Base-by-base conservation (phyloP, 2,888 invertebrate species). In the Lochmaea capreae region DNA sequence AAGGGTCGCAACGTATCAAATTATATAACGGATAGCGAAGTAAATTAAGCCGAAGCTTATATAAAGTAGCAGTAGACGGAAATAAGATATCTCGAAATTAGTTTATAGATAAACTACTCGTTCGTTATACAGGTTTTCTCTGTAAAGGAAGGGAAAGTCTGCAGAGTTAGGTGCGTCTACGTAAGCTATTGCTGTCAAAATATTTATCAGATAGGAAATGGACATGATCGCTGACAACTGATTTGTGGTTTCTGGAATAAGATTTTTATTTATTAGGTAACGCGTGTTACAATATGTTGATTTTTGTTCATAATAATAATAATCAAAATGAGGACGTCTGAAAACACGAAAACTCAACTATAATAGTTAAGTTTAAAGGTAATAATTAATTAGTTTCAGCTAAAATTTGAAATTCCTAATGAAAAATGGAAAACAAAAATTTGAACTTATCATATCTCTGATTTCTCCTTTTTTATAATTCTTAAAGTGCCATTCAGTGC, bases 181-280 rank as follows among this genome's bases (percentile, higher is more conserved):
- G 14, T 46, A 12, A 46, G 46, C 46, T 46, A 46, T 39, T 22
- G 43, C 71, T 73, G 76, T 78, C 76, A 67, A 65, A 71, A 76
- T 76, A 75, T 78, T 75, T 76, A 78, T 78, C 75, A 73, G 70
- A 46, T 46, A 59, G 71, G 74, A 67, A 67, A 72, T 70, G 77
- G 75, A 57, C 42, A 14, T 42, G 33, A 11, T 6, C 39, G n/a
- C 52, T 63, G 58, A 62, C 54, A 57, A 70, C 18, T 42, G 57
- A 63, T 10, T 46, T 59, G 18, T 18, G 26, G 61, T 33, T 61
- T 33, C 61, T n/a, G 39, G 14, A 61, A 14, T n/a, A n/a, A n/a
- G n/a, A n/a, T n/a, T n/a, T n/a, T n/a, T n/a, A n/a, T n/a, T n/a
- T n/a, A n/a, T n/a, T n/a, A n/a, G n/a, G n/a, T n/a, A n/a, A n/a